phyloP scores from a whole-genome alignment of 2,888 invertebrate genomes.

The Oxycera nigricornis region DNA sequence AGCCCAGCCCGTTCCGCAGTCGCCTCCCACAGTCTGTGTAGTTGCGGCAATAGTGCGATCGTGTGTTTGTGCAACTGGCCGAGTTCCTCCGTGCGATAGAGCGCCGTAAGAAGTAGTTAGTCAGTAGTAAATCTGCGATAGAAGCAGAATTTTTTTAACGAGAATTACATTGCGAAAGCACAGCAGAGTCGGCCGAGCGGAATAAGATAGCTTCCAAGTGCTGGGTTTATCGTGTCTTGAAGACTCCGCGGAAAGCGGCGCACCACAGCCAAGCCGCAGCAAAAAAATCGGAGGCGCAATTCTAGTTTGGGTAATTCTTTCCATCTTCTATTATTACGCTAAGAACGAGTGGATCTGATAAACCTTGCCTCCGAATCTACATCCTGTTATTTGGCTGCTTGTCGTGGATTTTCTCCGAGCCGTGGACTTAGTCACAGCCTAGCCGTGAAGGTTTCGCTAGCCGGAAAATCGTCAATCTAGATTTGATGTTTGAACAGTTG shows the following conservation, averaged over 20 bases:
- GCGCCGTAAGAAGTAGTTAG: not conserved
- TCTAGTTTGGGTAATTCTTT: not conserved
- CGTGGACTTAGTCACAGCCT: too few species aligned
- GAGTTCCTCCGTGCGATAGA: constrained; percentile 1
- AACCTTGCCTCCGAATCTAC: too few species aligned
- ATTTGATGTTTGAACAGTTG: too few species aligned
- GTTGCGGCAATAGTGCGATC: not conserved
- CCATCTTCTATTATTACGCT: not conserved
- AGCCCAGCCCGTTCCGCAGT: not conserved
- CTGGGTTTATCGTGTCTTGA: not conserved
- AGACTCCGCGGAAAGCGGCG: not conserved
- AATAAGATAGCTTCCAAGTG: not conserved
- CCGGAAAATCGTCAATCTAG: too few species aligned
- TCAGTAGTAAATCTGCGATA: not conserved
- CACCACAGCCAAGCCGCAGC: not conserved
- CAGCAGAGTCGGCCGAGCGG: not conserved
- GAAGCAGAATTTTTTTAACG: not conserved
- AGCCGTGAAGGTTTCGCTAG: too few species aligned
- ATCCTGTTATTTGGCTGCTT: too few species aligned
- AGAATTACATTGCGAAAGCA: not conserved
- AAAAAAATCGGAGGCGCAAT: not conserved
- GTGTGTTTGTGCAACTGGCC: not conserved
- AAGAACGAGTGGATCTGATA: too few species aligned
- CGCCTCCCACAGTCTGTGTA: not conserved
- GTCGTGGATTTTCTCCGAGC: too few species aligned